phyloP scores from a whole-genome alignment of 2,797 vertebrate species.

The Emys orbicularis region DNA sequence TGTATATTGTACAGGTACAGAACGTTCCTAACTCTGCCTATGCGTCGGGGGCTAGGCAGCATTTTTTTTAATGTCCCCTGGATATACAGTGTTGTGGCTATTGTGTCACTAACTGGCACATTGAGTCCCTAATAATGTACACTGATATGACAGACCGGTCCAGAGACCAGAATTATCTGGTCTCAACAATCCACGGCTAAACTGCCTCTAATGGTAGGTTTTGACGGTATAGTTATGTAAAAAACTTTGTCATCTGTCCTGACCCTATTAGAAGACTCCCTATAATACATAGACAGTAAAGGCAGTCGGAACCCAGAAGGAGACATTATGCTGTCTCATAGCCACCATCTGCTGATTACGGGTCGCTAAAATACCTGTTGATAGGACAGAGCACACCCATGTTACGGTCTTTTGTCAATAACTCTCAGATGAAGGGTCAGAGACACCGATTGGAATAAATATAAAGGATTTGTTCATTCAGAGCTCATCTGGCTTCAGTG shows the following conservation, averaged over 20 bases:
- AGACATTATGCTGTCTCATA: not conserved
- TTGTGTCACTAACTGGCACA: not conserved
- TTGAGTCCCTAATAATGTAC: no score
- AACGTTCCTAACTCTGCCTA: not conserved
- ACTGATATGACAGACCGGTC: rapidly evolving
- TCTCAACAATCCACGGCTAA: not conserved
- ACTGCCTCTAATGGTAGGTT: not conserved
- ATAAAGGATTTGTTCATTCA: not conserved
- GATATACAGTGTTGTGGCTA: not conserved
- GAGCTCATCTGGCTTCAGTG: not conserved
- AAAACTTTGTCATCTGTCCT: not conserved
- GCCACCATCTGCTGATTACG: not conserved
- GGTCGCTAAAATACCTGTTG: not conserved
- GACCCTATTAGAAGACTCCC: not conserved
- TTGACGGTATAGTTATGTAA: not conserved
- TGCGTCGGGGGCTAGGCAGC: not conserved
- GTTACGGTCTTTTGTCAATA: not conserved
- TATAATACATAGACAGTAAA: not conserved
- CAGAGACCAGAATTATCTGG: not conserved
- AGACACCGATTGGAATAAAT: not conserved
- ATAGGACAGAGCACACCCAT: not conserved
- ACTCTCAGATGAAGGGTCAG: not conserved
- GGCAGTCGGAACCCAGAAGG: not conserved
- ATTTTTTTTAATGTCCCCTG: not conserved
- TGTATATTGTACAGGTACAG: not conserved